Base-by-base conservation (phyloP, 2,113 vertebrate genomes). In the Candoia aspera region DNA sequence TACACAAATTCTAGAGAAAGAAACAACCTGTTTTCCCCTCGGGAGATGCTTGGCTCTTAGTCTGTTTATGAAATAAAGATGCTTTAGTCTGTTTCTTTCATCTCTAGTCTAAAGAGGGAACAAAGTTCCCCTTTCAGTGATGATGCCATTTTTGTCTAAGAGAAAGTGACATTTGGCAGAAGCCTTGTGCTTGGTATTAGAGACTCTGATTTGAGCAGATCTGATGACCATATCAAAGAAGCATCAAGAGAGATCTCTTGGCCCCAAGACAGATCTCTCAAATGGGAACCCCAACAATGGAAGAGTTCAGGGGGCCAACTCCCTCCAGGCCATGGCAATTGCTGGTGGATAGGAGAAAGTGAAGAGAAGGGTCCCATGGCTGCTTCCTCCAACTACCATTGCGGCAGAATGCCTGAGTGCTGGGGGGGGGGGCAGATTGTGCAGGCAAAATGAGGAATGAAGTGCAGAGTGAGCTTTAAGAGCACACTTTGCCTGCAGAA, bases 41-140 rank as follows among this genome's bases (percentile, higher is more conserved):
- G 91, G 84, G 90, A 95, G 46, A 12, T 86, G 21, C 90, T 88
- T 94, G 94, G 89, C 93, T 62, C 4, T 84, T 46, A 26, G 0
- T 68, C 93, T 94, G 26, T 8, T 90, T 91, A 64, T 94, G 94
- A 92, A 94, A 94, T 37, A 79, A 90, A 95, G 92, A 95, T 87
- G 3, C 79, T 88, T 0, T 0, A 88, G 42, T 23, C 23, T 33
- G 55, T 91, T 46, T 0, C 0, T 0, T 0, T 55, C 83, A 79
- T 92, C 46, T 90, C 0, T 0, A 79, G 94, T n/a, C 33, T 86
- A 90, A 90, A 11, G n/a, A 37, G 49, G 68, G 33, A 54, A 84
- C 21, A 54, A n/a, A 86, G 33, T 53, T 29, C 17, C 29, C 46
- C 83, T 79, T 79, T 17, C 90, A 59, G 84, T 0, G 73, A 90